These are phyloP conservation scores for Spatula clypeata DNA, from an alignment of 2,797 vertebrate genomes.

Conservation along the genomic window DNA sequence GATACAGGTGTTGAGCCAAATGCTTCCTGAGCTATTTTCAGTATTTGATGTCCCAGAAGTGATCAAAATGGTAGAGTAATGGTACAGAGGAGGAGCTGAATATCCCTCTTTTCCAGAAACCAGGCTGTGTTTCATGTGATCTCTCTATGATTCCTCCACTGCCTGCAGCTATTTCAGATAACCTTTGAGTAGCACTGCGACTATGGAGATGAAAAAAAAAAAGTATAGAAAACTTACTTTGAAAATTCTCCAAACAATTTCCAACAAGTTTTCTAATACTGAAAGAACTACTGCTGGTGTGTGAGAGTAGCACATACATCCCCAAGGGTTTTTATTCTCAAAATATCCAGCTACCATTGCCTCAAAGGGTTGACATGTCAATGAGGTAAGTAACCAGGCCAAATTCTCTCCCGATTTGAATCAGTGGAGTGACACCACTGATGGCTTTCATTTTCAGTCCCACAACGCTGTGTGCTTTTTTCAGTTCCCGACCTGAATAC, in stretches of 20 bases:
- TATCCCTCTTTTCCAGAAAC: neutral
- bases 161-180: constrained; percentile 62
- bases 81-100: neutral
- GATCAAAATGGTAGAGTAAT: constrained; percentile 19
- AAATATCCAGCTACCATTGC: neutral
- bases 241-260: constrained; percentile 58
- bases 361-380: neutral
- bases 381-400: neutral
- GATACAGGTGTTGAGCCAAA: neutral
- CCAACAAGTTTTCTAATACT: constrained; percentile 43
- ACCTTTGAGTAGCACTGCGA: constrained; percentile 44
- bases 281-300: neutral
- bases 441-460: neutral
- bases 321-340: constrained; percentile 5
- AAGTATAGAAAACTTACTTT: constrained; percentile 42
- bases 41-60: constrained; percentile 15
- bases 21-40: constrained; percentile 42
- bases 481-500: neutral
- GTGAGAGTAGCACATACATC: neutral
- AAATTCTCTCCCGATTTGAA: neutral
- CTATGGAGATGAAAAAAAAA: constrained; percentile 32
- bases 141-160: constrained; percentile 10
- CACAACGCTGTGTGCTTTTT: neutral
- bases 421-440: neutral
- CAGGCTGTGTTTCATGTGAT: constrained; percentile 38